Evolutionary conservation across 2,797 vertebrate genomes (phyloP), one percentile per base, ranked within the genome.

Genomic region (Echeneis naucrates): DNA sequence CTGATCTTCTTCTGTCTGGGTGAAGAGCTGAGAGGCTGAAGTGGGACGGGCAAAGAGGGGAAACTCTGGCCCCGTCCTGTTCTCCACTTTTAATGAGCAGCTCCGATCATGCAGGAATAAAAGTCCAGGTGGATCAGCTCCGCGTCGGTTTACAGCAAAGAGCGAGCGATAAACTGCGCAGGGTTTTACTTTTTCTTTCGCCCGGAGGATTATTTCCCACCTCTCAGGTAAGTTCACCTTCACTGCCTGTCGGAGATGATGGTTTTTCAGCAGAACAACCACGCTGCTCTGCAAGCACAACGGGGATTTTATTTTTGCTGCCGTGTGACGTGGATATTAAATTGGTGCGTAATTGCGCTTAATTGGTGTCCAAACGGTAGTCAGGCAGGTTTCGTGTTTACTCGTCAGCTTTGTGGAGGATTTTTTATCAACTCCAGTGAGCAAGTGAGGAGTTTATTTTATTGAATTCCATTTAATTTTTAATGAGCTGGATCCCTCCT

Each of bases 61-160:
- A 58, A 85, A 80, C 80, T 77, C 71, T 86, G 82, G 72, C 87
- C 78, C 88, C 86, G 70, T 91, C 85, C 84, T 53, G 78, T 74
- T 64, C 85, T 90, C 67, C 88, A 81, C 86, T 88, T 90, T 89
- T 88, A 92, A 92, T 93, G 86, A 90, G 89, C 77, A n/a, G 78
- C 88, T 83, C 51, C 73, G 74, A 85, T 78, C 87, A 82, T 56
- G 73, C 84, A 75, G 82, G 75, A 86, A 75, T 77, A 70, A 70
- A 78, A 77, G 78, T 84, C 81, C 87, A 92, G 88, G 91, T 92
- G 85, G 83, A 90, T 66, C 60, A 73, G 11, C 1, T 72, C 74
- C 73, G 61, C 59, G 59, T 44, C 27, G 30, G 14, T 30, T 42
- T 65, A 77, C 75, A 72, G 80, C 70, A 75, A 48, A 27, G 68